phyloP scores from a whole-genome alignment of 1,140 invertebrate species.

The Drosophila littoralis region DNA sequence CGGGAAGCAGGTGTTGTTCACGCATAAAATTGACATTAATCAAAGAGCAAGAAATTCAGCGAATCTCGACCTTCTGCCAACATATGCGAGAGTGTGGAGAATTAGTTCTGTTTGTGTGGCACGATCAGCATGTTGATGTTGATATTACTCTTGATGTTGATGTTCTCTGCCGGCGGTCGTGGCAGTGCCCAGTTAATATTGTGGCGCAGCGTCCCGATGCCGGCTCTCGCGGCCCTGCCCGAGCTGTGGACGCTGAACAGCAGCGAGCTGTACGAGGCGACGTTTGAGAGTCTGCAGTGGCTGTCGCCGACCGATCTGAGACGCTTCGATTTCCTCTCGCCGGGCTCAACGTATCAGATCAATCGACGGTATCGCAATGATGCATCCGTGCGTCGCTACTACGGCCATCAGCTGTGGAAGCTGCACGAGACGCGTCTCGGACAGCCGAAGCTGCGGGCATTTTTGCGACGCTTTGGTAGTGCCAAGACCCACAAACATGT shows the following conservation, averaged over 20 bases:
- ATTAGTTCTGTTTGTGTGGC: conserved; percentile 46
- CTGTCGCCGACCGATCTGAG: conserved; percentile 68
- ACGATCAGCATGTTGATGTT: conserved; percentile 19
- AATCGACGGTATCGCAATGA: conserved; percentile 72
- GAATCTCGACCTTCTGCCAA: conserved; percentile 43
- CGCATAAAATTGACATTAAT: conserved; percentile 75
- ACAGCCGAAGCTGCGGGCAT: conserved; percentile 41
- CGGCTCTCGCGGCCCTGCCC: conserved; percentile 42
- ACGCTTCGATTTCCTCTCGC: conserved; percentile 68
- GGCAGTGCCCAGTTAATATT: conserved; percentile 28
- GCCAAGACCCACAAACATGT: background rate
- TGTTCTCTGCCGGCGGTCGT: background rate
- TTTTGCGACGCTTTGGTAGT: conserved; percentile 73
- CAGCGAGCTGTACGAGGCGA: conserved; percentile 71
- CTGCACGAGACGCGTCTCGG: conserved; percentile 65
- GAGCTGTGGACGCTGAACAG: conserved; percentile 54
- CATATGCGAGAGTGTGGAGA: conserved; percentile 5
- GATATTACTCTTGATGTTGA: background rate
- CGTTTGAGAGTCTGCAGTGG: conserved; percentile 76
- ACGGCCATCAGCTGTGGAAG: conserved; percentile 76
- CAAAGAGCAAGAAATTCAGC: conserved; percentile 19
- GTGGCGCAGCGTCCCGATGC: conserved; percentile 66
- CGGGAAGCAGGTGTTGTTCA: conserved; percentile 37
- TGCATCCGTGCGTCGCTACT: conserved; percentile 64
- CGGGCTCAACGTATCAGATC: conserved; percentile 74